These are phyloP conservation scores for Hippoglossus hippoglossus DNA, from an alignment of 2,797 vertebrate species.

Conservation along the genomic window DNA sequence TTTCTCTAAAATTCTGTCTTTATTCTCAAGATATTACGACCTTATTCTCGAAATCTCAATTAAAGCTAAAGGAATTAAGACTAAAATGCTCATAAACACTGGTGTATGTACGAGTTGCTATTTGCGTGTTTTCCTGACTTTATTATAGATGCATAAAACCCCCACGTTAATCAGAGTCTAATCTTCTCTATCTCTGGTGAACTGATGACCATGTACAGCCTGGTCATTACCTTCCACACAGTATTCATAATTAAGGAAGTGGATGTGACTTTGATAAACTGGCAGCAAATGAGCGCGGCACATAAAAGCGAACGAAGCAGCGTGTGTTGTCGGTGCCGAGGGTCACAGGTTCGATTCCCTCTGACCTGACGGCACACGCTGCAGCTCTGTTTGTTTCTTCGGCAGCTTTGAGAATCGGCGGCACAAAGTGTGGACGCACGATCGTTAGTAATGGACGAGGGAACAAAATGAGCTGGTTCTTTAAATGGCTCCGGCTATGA, in stretches of 20 bases:
- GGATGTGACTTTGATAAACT: constrained; percentile 55
- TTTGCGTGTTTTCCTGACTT: too few relatives aligned
- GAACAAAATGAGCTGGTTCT: constrained; percentile 53
- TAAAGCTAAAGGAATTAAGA: neutral
- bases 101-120: too few relatives aligned
- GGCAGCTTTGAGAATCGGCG: neutral
- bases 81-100: too few relatives aligned
- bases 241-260: constrained; percentile 52
- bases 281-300: constrained; percentile 33
- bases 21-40: too few relatives aligned
- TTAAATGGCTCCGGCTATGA: constrained; percentile 74
- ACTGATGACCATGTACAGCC: constrained; percentile 31
- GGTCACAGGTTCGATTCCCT: too few relatives aligned
- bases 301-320: too few relatives aligned
- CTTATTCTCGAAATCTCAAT: too few relatives aligned
- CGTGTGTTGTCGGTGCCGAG: too few relatives aligned
- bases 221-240: constrained; percentile 21
- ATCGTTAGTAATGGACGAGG: constrained; percentile 61
- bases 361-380: too few relatives aligned
- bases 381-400: neutral
- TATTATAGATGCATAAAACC: too few relatives aligned
- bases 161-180: neutral
- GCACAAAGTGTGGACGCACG: constrained; percentile 26
- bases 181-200: constrained; percentile 14
- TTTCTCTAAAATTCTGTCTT: too few relatives aligned